phyloP scores from a whole-genome alignment of 2,113 vertebrate genomes.

The Oceanites oceanicus region DNA sequence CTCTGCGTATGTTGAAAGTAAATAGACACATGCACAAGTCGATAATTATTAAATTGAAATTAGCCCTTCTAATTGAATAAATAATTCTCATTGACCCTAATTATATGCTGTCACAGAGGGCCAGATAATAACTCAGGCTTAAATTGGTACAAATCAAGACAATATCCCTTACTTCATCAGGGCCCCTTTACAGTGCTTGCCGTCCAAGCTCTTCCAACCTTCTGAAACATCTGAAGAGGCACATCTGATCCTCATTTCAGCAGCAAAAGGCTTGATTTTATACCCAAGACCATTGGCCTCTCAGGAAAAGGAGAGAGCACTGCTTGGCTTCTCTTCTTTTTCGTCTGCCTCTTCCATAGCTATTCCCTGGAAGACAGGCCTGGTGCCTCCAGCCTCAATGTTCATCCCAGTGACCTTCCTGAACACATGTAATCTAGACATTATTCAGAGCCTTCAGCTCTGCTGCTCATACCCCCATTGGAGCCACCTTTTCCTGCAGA shows the following conservation, averaged over 20 bases:
- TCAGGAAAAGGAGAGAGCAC: neutral
- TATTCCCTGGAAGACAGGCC: neutral
- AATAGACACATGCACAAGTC: neutral
- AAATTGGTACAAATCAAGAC: neutral
- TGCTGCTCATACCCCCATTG: neutral
- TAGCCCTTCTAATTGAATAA: neutral
- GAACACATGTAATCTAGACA: neutral
- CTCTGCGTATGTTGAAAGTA: neutral
- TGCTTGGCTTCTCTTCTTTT: neutral
- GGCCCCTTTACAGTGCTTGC: neutral
- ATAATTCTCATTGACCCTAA: neutral
- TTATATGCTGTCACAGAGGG: neutral
- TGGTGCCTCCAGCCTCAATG: neutral
- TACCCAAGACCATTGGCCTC: neutral
- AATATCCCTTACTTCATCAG: neutral
- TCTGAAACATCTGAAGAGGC: neutral
- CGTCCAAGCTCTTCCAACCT: neutral
- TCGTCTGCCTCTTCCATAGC: neutral
- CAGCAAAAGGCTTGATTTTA: neutral
- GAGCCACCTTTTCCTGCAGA: neutral
- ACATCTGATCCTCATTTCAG: neutral
- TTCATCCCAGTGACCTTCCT: neutral
- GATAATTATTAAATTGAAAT: neutral
- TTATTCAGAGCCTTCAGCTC: neutral
- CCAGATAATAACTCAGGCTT: neutral